Evolutionary conservation across 2,113 vertebrate species (phyloP).

Genomic region (Brachyhypopomus occidentalis): DNA sequence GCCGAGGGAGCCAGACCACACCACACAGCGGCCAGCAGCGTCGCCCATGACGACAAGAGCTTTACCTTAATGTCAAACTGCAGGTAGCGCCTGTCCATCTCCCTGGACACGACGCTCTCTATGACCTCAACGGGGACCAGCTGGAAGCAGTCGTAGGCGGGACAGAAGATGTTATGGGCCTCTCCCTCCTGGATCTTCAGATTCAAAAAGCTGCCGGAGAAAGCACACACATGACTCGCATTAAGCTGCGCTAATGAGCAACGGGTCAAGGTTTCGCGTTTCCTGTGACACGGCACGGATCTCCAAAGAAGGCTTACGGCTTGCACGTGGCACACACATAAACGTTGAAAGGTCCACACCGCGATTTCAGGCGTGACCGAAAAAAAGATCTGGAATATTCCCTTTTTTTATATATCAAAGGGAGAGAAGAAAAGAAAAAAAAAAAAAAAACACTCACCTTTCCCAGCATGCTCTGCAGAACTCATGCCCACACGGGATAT

Average conservation of each 20-base stretch:
- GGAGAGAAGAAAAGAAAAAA: conserved; percentile 23
- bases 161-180: conserved; percentile 90
- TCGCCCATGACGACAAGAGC: too few species aligned
- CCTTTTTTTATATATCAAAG: too few species aligned
- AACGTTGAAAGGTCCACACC: conserved; percentile 2
- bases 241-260: neutral
- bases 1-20: too few species aligned
- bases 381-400: conserved; percentile 43
- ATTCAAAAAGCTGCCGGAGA: conserved; percentile 87
- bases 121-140: conserved; percentile 98
- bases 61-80: conserved; percentile 99
- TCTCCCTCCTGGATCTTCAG: conserved; percentile 99
- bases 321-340: neutral
- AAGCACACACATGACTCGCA: neutral
- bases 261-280: neutral
- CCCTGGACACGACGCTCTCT: conserved; percentile 96
- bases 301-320: neutral
- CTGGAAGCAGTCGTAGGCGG: conserved; percentile 87
- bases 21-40: too few species aligned
- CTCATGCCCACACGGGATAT: conserved; percentile 95
- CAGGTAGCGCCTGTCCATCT: conserved; percentile 97
- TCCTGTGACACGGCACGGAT: neutral
- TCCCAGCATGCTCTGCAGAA: conserved; percentile 98
- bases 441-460: conserved; percentile 77
- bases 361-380: neutral